These are phyloP conservation scores for Siniperca knerii DNA, from an alignment of 2,113 vertebrate species.

Conservation along the genomic window DNA sequence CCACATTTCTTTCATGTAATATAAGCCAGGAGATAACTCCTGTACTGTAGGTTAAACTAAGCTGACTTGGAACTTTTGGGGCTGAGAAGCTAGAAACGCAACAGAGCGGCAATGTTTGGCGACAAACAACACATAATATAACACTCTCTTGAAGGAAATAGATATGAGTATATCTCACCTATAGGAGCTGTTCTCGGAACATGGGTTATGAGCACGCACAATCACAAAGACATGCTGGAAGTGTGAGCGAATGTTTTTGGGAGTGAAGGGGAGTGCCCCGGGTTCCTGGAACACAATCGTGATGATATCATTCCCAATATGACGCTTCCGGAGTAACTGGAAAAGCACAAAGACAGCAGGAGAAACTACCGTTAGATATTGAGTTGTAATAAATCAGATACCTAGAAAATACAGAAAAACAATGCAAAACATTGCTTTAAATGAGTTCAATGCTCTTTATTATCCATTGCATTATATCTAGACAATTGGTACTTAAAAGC, in stretches of 20 bases:
- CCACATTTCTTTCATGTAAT: background rate
- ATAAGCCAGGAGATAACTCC: background rate
- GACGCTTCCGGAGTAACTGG: slow-evolving; percentile 94
- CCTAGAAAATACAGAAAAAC: background rate
- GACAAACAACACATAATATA: background rate
- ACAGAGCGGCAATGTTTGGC: background rate
- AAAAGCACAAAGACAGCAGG: slow-evolving; percentile 1
- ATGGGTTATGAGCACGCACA: slow-evolving; percentile 91
- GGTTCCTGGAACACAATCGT: slow-evolving; percentile 99
- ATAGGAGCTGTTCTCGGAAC: slow-evolving; percentile 93
- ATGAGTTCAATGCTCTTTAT: background rate
- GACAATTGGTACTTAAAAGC: too few species aligned
- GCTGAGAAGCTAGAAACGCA: background rate
- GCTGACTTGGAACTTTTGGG: background rate
- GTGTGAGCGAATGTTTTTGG: slow-evolving; percentile 98
- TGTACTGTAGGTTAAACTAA: background rate
- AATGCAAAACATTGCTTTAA: background rate
- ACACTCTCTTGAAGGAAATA: background rate
- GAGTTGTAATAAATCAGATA: background rate
- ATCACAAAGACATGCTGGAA: slow-evolving; percentile 98
- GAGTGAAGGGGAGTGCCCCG: slow-evolving; percentile 95
- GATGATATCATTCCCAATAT: slow-evolving; percentile 98
- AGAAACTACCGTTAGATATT: slow-evolving; percentile 2
- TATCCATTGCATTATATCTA: too few species aligned
- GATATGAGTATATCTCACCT: slow-evolving; percentile 84